Evolutionary conservation across 2,888 invertebrate species (phyloP).

Genomic region (Corbicula japonica): DNA sequence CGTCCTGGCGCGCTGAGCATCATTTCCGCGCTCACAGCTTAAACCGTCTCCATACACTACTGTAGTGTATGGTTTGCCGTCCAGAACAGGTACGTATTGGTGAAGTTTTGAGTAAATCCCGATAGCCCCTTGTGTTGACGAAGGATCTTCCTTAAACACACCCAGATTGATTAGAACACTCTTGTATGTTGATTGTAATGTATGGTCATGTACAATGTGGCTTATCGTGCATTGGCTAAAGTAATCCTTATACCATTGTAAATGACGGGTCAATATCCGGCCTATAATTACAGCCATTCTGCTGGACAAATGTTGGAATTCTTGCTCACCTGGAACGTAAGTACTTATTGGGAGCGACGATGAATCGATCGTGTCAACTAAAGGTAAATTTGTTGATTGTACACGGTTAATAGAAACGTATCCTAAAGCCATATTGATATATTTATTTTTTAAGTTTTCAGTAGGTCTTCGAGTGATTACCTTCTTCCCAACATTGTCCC

Average conservation of each 20-base stretch:
- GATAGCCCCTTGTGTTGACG: conserved; percentile 44
- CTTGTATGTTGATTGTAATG: conserved; percentile 25
- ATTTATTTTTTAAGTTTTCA: conserved; percentile 31
- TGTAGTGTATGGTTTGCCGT: conserved; percentile 30
- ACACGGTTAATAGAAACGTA: conserved; percentile 44
- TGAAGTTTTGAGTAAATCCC: conserved; percentile 38
- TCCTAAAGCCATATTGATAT: conserved; percentile 45
- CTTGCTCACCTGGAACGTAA: conserved; percentile 21
- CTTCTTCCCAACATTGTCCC: conserved; percentile 34
- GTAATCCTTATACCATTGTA: conserved; percentile 44
- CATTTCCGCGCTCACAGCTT: conserved; percentile 39
- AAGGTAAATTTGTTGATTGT: conserved; percentile 9
- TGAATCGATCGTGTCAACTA: conserved; percentile 10
- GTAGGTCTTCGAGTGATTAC: conserved; percentile 17
- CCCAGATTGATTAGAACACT: conserved; percentile 49
- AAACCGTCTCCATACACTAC: conserved; percentile 46
- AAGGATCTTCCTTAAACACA: conserved; percentile 48
- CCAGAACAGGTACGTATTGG: conserved; percentile 35
- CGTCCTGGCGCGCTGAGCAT: conserved; percentile 48
- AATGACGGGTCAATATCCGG: conserved; percentile 30
- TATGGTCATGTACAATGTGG: conserved; percentile 47
- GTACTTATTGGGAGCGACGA: conserved; percentile 8
- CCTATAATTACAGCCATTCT: conserved; percentile 43
- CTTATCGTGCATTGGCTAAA: conserved; percentile 13
- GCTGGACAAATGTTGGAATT: conserved; percentile 9